A percentile compares a stretch with the other conserved stretches of the same genome.
These are phyloP conservation scores for Chrysochloris asiatica DNA, from an alignment of 2,113 vertebrate species.

Conservation along the genomic window DNA sequence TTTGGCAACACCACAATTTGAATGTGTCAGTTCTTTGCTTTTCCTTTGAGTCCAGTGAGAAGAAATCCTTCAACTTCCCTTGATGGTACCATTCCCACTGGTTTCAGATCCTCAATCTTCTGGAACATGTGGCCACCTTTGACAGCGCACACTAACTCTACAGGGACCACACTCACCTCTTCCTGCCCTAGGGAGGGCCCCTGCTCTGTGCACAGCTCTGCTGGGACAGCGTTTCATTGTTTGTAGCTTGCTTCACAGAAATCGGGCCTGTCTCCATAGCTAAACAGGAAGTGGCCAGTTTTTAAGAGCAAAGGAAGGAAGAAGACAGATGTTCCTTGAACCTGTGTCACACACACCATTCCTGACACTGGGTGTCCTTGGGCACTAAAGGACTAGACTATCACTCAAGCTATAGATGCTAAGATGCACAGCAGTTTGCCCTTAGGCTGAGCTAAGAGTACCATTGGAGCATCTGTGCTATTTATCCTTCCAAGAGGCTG, in stretches of 20 bases:
- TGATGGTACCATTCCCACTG: not conserved
- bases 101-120: not conserved
- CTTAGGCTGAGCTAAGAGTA: not conserved
- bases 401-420: not conserved
- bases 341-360: not conserved
- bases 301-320: not conserved
- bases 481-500: not conserved
- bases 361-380: not conserved
- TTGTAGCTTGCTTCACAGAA: not conserved
- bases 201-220: not conserved
- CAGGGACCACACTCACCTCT: too few relatives aligned
- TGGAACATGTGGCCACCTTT: not conserved
- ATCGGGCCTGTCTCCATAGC: not conserved
- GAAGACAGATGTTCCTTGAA: not conserved
- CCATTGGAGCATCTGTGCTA: not conserved
- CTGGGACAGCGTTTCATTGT: not conserved
- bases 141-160: not conserved
- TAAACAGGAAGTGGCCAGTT: not conserved
- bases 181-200: too few relatives aligned
- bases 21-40: not conserved
- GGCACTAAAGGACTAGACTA: not conserved
- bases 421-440: not conserved
- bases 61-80: slow-evolving; percentile 38
- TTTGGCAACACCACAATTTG: not conserved
- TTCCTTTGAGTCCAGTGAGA: not conserved